Conservation (phyloP, 2,797 vertebrate genomes). For the Fringilla coelebs region DNA sequence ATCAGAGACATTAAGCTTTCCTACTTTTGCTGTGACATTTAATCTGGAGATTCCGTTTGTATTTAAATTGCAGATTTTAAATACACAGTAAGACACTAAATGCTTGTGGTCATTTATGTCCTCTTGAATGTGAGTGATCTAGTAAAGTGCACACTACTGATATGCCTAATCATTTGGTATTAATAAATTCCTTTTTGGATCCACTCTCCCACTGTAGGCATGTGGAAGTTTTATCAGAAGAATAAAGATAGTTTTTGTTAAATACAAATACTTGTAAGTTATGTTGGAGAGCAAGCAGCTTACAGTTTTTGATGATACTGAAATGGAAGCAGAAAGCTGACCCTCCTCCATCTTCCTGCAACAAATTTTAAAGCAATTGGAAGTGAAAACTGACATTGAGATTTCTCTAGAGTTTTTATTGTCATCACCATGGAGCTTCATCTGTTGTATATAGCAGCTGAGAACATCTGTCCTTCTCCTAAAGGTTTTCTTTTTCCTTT, state of each 20-base stretch:
- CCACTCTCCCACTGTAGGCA: neutral
- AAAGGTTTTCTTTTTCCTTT: neutral
- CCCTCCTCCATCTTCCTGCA: neutral
- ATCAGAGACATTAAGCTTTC: neutral
- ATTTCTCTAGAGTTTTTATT: neutral
- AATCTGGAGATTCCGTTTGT: neutral
- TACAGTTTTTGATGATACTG: neutral
- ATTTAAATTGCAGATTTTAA: neutral
- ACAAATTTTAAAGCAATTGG: neutral
- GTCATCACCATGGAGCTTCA: neutral
- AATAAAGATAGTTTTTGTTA: neutral
- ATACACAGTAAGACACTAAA: neutral
- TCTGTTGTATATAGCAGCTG: neutral
- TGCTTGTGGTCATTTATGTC: neutral
- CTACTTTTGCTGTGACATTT: neutral
- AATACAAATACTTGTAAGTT: neutral
- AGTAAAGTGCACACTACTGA: neutral
- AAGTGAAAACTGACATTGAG: neutral
- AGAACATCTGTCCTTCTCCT: neutral
- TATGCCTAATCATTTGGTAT: neutral
- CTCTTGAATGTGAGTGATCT: neutral
- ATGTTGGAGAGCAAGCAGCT: neutral
- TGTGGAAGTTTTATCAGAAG: neutral
- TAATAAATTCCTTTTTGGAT: neutral
- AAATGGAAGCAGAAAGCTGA: neutral